phyloP scores from a whole-genome alignment of 2,797 vertebrate species.

The Tragelaphus oryx region DNA sequence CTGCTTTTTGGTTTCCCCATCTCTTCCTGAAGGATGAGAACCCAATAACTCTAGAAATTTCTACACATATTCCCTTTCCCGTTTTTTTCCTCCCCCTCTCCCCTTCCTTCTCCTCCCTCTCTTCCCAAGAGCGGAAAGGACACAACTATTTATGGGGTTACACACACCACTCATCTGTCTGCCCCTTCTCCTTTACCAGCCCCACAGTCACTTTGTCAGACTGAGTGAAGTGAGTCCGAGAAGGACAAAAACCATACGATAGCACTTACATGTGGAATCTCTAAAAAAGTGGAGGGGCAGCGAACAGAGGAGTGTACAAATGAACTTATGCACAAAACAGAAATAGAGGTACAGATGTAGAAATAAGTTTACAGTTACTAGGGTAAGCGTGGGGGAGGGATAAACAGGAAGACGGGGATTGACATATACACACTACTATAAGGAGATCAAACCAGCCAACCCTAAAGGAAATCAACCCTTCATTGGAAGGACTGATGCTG shows the following conservation, averaged over 20 bases:
- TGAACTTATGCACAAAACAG: not conserved
- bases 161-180: not conserved
- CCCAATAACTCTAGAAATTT: not conserved
- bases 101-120: not conserved
- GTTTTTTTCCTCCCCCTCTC: no score
- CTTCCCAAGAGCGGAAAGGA: not conserved
- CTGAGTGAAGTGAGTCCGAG: not conserved
- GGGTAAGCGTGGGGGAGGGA: not conserved
- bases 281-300: fast-evolving
- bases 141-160: not conserved
- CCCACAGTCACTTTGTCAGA: not conserved
- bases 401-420: not conserved
- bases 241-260: not conserved
- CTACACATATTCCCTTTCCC: not conserved
- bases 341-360: not conserved
- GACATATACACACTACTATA: not conserved
- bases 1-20: not conserved
- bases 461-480: not conserved
- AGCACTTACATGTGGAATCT: not conserved
- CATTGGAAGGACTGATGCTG: not conserved
- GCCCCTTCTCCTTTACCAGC: not conserved
- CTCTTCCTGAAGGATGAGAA: not conserved
- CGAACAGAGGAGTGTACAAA: not conserved
- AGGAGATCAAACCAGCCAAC: not conserved
- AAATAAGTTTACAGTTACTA: not conserved